phyloP scores from a whole-genome alignment of 2,888 invertebrate species.

The Drosophila kambysellisi region DNA sequence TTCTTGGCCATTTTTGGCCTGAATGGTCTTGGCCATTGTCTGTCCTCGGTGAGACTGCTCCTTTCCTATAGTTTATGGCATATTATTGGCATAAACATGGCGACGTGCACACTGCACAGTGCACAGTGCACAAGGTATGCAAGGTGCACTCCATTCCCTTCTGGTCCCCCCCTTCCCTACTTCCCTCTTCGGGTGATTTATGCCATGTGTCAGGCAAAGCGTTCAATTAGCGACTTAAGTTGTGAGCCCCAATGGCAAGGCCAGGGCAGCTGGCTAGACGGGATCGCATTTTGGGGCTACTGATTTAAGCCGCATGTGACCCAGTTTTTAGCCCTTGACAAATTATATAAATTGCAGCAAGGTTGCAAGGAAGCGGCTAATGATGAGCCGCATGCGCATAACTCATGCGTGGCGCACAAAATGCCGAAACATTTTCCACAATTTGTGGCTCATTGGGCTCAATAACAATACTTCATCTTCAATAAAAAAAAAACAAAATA shows the following conservation, averaged over 20 bases:
- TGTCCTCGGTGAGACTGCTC: conserved; percentile 56
- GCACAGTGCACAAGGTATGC: conserved; percentile 55
- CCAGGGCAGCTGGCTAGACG: conserved; percentile 56
- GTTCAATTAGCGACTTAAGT: conserved; percentile 85
- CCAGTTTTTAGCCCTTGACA: conserved; percentile 62
- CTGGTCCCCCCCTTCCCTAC: not conserved
- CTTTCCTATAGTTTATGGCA: conserved; percentile 80
- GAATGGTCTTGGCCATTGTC: conserved; percentile 63
- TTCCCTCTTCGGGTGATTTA: conserved; percentile 82
- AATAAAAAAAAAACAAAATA: conserved; percentile 40
- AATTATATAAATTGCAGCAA: conserved; percentile 75
- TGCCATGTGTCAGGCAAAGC: conserved; percentile 85
- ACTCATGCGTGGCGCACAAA: conserved; percentile 70
- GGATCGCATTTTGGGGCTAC: not conserved
- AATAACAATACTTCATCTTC: conserved; percentile 84
- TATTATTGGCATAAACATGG: conserved; percentile 82
- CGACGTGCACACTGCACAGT: conserved; percentile 71
- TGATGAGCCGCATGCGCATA: conserved; percentile 78
- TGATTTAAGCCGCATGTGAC: conserved; percentile 47
- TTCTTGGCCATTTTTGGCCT: conserved; percentile 36
- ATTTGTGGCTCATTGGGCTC: conserved; percentile 83
- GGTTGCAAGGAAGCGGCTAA: conserved; percentile 52
- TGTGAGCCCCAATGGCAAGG: conserved; percentile 61
- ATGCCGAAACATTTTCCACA: conserved; percentile 82
- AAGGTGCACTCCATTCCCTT: conserved; percentile 55